Evolutionary conservation across 2,888 invertebrate species (phyloP).

Genomic region (Scaptomyza flava): DNA sequence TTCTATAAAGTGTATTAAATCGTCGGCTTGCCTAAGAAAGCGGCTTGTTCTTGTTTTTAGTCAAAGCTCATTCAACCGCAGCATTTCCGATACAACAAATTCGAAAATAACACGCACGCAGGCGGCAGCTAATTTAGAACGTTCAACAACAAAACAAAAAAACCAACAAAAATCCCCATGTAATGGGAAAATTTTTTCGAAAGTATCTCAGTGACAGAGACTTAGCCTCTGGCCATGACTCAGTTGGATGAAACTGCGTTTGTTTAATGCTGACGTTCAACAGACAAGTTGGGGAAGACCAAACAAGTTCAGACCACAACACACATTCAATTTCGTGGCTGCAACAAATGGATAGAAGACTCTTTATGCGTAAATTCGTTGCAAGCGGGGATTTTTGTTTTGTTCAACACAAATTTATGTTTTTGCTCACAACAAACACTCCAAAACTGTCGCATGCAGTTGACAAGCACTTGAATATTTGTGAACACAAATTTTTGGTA

Average conservation of each 20-base stretch:
- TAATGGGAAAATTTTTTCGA: constrained; percentile 75
- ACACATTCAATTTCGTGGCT: constrained; percentile 18
- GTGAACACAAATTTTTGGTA: not conserved
- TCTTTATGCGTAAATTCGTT: constrained; percentile 7
- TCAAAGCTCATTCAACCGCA: constrained; percentile 43
- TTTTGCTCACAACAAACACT: constrained; percentile 10
- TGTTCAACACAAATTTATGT: too few relatives aligned
- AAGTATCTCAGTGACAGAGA: constrained; percentile 47
- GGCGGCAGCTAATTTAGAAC: constrained; percentile 53
- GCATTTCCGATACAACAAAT: constrained; percentile 67
- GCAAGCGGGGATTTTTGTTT: constrained; percentile 33
- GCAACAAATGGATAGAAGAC: constrained; percentile 9
- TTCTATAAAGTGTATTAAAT: too few relatives aligned
- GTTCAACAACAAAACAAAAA: constrained; percentile 14
- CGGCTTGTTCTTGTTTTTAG: constrained; percentile 1
- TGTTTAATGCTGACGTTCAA: constrained; percentile 51
- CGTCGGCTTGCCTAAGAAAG: too few relatives aligned
- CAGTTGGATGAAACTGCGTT: constrained; percentile 47
- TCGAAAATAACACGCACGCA: constrained; percentile 9
- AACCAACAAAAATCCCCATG: constrained; percentile 62
- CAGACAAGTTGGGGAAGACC: constrained; percentile 64
- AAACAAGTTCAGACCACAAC: constrained; percentile 17
- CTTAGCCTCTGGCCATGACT: constrained; percentile 57
- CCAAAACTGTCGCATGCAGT: constrained; percentile 29
- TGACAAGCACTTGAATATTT: constrained; percentile 45